A percentile compares a stretch with the other conserved stretches of the same genome.
phyloP scores from a whole-genome alignment of 1,140 invertebrate genomes.

The Drosophila baimaii region DNA sequence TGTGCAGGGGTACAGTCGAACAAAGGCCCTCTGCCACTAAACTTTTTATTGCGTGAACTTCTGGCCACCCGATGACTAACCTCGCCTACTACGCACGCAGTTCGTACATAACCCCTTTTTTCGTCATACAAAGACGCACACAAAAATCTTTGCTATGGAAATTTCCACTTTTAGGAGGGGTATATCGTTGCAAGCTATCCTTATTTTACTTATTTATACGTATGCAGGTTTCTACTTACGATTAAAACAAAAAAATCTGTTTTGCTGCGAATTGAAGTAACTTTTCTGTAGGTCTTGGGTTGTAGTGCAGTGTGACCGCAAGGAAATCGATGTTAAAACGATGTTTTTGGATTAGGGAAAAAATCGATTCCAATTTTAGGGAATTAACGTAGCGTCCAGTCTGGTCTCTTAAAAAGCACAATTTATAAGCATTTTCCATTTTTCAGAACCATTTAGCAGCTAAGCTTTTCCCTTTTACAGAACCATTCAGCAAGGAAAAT shows the following conservation, averaged over 20 bases:
- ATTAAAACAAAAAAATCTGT: constrained; percentile 83
- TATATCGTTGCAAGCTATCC: background rate
- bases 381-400: too few species aligned
- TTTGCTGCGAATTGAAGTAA: constrained; percentile 66
- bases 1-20: constrained; percentile 58
- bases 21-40: constrained; percentile 23
- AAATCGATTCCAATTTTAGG: too few species aligned
- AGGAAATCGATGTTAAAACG: too few species aligned
- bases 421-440: too few species aligned
- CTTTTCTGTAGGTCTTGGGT: constrained; percentile 43
- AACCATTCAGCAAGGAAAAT: too few species aligned
- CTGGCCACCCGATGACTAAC: constrained; percentile 36
- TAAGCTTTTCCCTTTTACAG: too few species aligned
- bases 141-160: constrained; percentile 3
- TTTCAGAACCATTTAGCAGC: too few species aligned
- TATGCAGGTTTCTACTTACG: constrained; percentile 61
- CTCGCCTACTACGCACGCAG: constrained; percentile 15
- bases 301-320: background rate
- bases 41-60: constrained; percentile 19
- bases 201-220: background rate
- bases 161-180: background rate
- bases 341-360: too few species aligned
- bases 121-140: background rate
- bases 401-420: too few species aligned
- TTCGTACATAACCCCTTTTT: constrained; percentile 53